A percentile compares a stretch with the other conserved stretches of the same genome.
These are phyloP conservation scores for Dinoponera quadriceps DNA, from an alignment of 1,140 invertebrate species.

Conservation along the genomic window DNA sequence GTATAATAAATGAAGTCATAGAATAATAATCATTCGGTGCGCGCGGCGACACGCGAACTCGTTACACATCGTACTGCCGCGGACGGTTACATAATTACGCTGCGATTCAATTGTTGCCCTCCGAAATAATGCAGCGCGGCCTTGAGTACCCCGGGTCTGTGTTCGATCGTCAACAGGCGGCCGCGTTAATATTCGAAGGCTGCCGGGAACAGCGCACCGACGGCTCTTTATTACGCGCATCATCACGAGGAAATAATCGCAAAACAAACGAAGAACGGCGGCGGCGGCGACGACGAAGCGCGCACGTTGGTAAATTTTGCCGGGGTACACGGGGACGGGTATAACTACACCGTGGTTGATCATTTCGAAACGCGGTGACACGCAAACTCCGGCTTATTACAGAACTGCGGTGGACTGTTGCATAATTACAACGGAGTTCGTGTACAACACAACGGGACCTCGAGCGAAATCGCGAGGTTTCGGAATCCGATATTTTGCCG, in stretches of 20 bases:
- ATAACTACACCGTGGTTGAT: slow-evolving; percentile 14
- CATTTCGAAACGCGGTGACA: slow-evolving; percentile 33
- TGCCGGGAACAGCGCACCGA: not conserved
- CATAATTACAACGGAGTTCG: slow-evolving; percentile 33
- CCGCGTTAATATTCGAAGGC: slow-evolving; percentile 33
- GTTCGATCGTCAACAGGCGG: slow-evolving; percentile 9
- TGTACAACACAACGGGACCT: slow-evolving; percentile 30
- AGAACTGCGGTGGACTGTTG: slow-evolving; percentile 27
- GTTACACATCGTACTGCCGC: slow-evolving; percentile 23
- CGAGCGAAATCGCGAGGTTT: not conserved
- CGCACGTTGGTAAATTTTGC: slow-evolving; percentile 23
- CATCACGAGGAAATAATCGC: not conserved
- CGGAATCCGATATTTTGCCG: not conserved
- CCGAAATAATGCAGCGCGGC: slow-evolving; percentile 32
- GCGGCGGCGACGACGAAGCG: not conserved
- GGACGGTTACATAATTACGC: slow-evolving; percentile 39
- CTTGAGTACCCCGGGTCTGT: slow-evolving; percentile 1
- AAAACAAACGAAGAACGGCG: not conserved
- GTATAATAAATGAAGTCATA: slow-evolving; percentile 50
- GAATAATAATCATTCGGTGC: slow-evolving; percentile 35
- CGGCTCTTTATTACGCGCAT: not conserved
- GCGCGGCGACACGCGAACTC: slow-evolving; percentile 35
- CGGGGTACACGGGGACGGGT: not conserved
- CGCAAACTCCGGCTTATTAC: slow-evolving; percentile 35
- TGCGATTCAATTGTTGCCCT: slow-evolving; percentile 38